A percentile compares a stretch with the other conserved stretches of the same genome.
phyloP scores from a whole-genome alignment of 37 sponge, comb jelly and placozoan genomes.

The Halisarca cf. caerulea region DNA sequence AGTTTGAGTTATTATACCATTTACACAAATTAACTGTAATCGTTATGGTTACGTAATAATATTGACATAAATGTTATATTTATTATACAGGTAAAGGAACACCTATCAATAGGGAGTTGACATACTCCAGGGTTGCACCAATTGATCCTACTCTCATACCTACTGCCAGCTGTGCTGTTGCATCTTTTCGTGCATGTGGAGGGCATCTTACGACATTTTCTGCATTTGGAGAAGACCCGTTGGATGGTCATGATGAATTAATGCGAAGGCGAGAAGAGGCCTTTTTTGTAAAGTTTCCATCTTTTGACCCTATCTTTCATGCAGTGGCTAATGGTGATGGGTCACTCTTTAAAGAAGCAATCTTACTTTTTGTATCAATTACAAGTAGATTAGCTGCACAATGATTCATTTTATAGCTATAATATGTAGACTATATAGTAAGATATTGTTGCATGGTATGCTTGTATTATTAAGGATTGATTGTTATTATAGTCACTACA shows the following conservation, averaged over 20 bases:
- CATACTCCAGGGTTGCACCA: conserved; percentile 7
- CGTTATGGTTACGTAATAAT: too few relatives aligned
- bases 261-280: not conserved
- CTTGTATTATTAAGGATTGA: not conserved
- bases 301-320: conserved; percentile 31
- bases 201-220: not conserved
- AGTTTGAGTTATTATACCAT: not conserved
- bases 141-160: not conserved
- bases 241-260: not conserved
- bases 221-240: conserved; percentile 30
- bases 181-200: not conserved
- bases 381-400: conserved; percentile 10
- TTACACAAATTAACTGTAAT: too few relatives aligned
- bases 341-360: conserved; percentile 5
- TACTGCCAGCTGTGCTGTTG: conserved; percentile 1
- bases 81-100: not conserved
- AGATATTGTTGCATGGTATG: not conserved
- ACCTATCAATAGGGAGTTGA: not conserved
- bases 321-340: conserved; percentile 15
- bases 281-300: conserved; percentile 18
- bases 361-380: conserved; percentile 20
- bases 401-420: not conserved
- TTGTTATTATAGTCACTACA: not conserved
- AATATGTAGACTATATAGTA: not conserved
- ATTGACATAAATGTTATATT: too few relatives aligned